Percentiles rank a stretch among this genome's conserved stretches.
These are phyloP conservation scores for Cygnus buccinator DNA, from an alignment of 2,113 vertebrate genomes.

Conservation along the genomic window DNA sequence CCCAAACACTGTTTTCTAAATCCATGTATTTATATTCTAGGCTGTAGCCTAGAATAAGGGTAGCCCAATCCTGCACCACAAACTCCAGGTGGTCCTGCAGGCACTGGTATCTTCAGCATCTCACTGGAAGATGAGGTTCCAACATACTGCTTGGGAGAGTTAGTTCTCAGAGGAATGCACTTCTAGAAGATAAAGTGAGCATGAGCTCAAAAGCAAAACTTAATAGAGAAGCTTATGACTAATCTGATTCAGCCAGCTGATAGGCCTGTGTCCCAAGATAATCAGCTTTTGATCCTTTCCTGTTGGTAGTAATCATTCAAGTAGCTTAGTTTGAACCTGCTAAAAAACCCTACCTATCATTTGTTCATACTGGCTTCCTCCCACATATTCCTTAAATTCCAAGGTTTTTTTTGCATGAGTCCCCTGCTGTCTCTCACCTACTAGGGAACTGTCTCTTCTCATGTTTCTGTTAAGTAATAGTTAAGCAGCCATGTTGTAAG, in stretches of 20 bases:
- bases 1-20: not conserved
- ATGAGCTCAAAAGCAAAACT: not conserved
- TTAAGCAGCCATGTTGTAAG: not conserved
- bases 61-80: not conserved
- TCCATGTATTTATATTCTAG: not conserved
- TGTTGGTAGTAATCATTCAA: not conserved
- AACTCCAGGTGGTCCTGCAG: not conserved
- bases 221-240: not conserved
- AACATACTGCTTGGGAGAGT: not conserved
- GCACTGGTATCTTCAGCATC: fast-evolving
- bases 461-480: not conserved
- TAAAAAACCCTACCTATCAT: not conserved
- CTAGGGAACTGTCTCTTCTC: not conserved
- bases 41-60: not conserved
- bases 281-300: not conserved
- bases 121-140: not conserved
- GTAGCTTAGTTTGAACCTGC: not conserved
- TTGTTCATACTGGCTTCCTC: not conserved
- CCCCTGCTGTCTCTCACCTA: not conserved
- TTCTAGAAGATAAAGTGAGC: not conserved
- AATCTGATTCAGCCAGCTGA: slow-evolving; percentile 9
- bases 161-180: not conserved
- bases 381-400: not conserved
- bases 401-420: not conserved
- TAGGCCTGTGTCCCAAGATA: not conserved